phyloP scores from a whole-genome alignment of 2,797 vertebrate genomes.

The Pampus argenteus region DNA sequence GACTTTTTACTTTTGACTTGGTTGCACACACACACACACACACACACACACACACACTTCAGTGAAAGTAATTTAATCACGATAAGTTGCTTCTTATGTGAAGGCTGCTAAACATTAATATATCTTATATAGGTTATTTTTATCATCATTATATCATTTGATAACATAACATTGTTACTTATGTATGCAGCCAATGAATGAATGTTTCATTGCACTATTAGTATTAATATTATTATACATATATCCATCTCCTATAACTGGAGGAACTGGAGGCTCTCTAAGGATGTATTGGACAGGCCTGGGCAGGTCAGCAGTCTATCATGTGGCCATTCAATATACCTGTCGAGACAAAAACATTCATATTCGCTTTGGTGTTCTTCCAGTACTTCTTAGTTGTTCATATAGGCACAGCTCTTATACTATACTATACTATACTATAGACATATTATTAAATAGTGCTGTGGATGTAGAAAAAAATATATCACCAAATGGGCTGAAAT shows the following conservation, averaged over 20 bases:
- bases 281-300: neutral
- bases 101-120: neutral
- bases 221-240: too few relatives aligned
- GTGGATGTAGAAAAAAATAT: neutral
- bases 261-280: neutral
- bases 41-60: slow-evolving; percentile 28
- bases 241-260: neutral
- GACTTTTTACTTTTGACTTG: slow-evolving; percentile 34
- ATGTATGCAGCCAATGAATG: too few relatives aligned
- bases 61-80: slow-evolving; percentile 17
- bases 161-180: too few relatives aligned
- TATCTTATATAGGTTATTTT: too few relatives aligned
- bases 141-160: too few relatives aligned
- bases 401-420: neutral
- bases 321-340: neutral
- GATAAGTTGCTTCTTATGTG: neutral
- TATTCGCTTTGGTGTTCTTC: neutral
- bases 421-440: neutral
- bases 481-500: neutral
- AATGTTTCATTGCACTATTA: too few relatives aligned
- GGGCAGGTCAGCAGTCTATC: neutral
- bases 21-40: slow-evolving; percentile 26
- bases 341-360: slow-evolving; percentile 2
- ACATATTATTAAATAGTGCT: neutral
- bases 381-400: neutral